These are phyloP conservation scores for Teleogryllus occipitalis DNA, from an alignment of 1,140 invertebrate genomes.

Conservation along the genomic window DNA sequence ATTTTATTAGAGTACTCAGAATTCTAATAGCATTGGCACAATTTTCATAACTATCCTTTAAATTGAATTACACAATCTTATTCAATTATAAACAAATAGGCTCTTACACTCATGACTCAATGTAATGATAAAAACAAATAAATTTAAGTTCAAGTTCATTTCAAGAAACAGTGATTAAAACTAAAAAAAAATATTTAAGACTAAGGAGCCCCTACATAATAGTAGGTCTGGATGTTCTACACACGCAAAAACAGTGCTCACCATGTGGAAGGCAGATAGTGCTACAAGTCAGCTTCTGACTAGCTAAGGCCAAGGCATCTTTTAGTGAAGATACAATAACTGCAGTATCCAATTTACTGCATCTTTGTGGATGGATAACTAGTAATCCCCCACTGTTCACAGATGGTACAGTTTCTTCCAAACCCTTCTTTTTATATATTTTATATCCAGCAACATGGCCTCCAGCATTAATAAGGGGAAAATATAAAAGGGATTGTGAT, in stretches of 20 bases:
- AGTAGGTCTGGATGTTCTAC: background rate
- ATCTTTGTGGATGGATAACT: constrained; percentile 30
- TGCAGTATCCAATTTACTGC: constrained; percentile 39
- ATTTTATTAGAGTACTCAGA: too few relatives aligned
- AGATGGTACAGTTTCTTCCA: constrained; percentile 39
- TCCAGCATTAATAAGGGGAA: constrained; percentile 51
- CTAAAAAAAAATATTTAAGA: background rate
- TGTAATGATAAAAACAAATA: background rate
- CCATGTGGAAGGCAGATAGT: constrained; percentile 55
- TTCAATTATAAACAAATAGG: too few relatives aligned
- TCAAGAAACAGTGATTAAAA: background rate
- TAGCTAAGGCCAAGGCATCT: constrained; percentile 50
- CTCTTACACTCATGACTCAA: too few relatives aligned
- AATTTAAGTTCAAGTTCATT: background rate
- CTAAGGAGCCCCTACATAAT: background rate
- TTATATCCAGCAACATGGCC: constrained; percentile 54
- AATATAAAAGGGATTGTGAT: constrained; percentile 45
- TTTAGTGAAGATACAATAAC: constrained; percentile 55
- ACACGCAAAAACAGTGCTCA: constrained; percentile 12
- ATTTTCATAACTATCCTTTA: too few relatives aligned
- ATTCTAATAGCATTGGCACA: too few relatives aligned
- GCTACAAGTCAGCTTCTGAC: constrained; percentile 38
- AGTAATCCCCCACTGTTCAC: constrained; percentile 40
- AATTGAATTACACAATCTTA: too few relatives aligned
- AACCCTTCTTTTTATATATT: constrained; percentile 35